phyloP scores from a whole-genome alignment of 2,888 invertebrate species.

The Metalampra italica region DNA sequence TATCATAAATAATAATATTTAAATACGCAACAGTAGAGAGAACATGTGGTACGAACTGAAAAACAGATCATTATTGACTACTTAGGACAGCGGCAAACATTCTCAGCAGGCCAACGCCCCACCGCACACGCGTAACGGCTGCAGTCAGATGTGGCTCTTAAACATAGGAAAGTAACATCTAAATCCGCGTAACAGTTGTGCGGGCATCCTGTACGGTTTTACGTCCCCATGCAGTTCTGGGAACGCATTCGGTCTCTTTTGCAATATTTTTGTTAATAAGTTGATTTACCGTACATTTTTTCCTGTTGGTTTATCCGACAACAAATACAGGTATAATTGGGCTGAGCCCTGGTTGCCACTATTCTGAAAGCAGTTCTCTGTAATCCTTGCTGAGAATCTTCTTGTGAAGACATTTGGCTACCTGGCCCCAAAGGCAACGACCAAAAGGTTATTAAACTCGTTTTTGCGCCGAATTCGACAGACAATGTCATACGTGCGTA shows the following conservation, averaged over 20 bases:
- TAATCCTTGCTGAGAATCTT: not conserved
- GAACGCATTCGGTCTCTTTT: conserved; percentile 71
- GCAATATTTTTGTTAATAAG: conserved; percentile 58
- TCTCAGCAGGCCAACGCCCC: conserved; percentile 73
- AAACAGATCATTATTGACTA: conserved; percentile 75
- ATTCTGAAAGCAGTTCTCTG: not conserved
- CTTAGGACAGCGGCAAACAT: conserved; percentile 74
- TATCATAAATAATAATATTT: conserved; percentile 13
- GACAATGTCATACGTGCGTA: not conserved
- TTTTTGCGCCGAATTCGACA: conserved; percentile 2
- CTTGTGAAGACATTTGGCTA: not conserved
- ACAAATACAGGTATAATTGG: not conserved
- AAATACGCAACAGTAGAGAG: conserved; percentile 41
- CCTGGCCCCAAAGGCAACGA: conserved; percentile 3
- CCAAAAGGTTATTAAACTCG: not conserved
- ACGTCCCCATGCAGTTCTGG: conserved; percentile 70
- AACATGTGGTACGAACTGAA: conserved; percentile 56
- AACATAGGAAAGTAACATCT: conserved; percentile 28
- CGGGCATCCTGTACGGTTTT: conserved; percentile 49
- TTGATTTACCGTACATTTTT: conserved; percentile 53
- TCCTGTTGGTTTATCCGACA: conserved; percentile 28
- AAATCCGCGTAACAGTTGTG: conserved; percentile 41
- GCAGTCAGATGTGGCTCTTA: conserved; percentile 41
- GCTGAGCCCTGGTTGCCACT: not conserved
- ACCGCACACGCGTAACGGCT: conserved; percentile 35